Conservation (phyloP, 1,140 invertebrate species). For the Saccostrea echinata region DNA sequence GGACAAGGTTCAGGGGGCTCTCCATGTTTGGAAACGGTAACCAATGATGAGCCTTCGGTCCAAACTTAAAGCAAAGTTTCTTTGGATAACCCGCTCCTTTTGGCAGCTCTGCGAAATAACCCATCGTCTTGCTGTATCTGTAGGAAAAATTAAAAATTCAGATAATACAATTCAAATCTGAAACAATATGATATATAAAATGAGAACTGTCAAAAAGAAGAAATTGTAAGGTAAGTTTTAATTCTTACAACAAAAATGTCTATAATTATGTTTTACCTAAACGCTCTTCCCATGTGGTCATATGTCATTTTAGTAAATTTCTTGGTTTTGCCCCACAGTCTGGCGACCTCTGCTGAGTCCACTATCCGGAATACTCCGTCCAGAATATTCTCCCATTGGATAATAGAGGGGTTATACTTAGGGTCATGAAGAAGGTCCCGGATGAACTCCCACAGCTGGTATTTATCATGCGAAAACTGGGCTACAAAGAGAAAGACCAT, state of each 20-base stretch:
- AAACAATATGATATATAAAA: too few species aligned
- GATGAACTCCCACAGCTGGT: conserved; percentile 74
- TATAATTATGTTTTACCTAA: not conserved
- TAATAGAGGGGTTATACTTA: conserved; percentile 66
- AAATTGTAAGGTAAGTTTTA: not conserved
- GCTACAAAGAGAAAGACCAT: not conserved
- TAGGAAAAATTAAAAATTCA: not conserved
- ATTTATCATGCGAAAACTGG: conserved; percentile 29
- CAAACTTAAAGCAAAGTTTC: conserved; percentile 82
- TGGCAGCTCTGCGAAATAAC: conserved; percentile 80
- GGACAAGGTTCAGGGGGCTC: not conserved
- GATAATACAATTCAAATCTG: not conserved
- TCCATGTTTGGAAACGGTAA: conserved; percentile 15
- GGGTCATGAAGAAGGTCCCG: conserved; percentile 65
- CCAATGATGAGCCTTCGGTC: conserved; percentile 74
- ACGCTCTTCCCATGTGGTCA: conserved; percentile 31
- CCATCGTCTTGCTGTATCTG: conserved; percentile 81
- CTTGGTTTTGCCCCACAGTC: conserved; percentile 24
- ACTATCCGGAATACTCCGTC: conserved; percentile 25
- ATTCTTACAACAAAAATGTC: not conserved
- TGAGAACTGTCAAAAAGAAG: too few species aligned
- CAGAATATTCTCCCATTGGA: conserved; percentile 91
- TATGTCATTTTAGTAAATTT: conserved; percentile 28
- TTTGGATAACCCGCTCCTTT: conserved; percentile 82
- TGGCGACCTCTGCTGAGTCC: conserved; percentile 6